Percentiles rank a stretch among this genome's conserved stretches.
Conservation (phyloP, 1,140 invertebrate genomes). For the Drosophila melanogaster region Release_6_plus_ISO1_MT NC_004354.4:840501-841000, state of each 20-base stretch:
- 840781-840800: background rate
- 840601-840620: conserved; percentile 44
- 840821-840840: conserved; percentile 4
- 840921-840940: background rate
- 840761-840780: background rate
- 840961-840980: background rate
- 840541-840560: conserved; percentile 22
- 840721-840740: conserved; percentile 13
- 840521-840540: conserved; percentile 44
- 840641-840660: conserved; percentile 31
- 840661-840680: conserved; percentile 55
- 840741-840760: background rate
- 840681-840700: conserved; percentile 49
- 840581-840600: conserved; percentile 70
- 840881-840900: background rate
- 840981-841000: conserved; percentile 25
- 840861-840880: conserved; percentile 39
- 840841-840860: conserved; percentile 18
- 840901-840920: conserved; percentile 26
- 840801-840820: conserved; percentile 6
- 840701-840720: conserved; percentile 37
- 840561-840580: conserved; percentile 25
- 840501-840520: conserved; percentile 52
- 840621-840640: conserved; percentile 10
- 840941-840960: background rate